Base-by-base conservation (phyloP, 2,888 invertebrate species). In the Drosophila incognita region DNA sequence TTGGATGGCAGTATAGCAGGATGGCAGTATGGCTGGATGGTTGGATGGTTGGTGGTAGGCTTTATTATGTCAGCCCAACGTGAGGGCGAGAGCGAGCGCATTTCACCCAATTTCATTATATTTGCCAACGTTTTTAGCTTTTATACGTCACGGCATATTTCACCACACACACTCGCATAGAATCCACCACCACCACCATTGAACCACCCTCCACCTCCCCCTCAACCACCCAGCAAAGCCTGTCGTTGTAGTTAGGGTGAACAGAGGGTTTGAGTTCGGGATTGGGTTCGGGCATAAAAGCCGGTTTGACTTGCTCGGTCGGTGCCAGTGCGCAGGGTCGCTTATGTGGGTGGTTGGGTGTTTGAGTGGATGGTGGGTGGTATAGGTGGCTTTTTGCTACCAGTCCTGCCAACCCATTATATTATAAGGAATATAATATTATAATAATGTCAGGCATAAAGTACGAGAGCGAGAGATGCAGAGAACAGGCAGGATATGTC, bases 81-180 rank as follows among this genome's bases (percentile, higher is more conserved):
- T 36, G 62, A 54, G 60, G 42, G 68, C 33, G 69, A 69, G 74
- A 69, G 71, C 71, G 74, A 71, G 68, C 71, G 78, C 86, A 86
- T 90, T 90, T 90, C 89, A 91, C 89, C 89, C 89, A 90, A 90
- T 90, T 90, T 90, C 89, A 91, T 91, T 90, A 90, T 90, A 84
- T 89, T 89, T 87, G 79, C 90, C 86, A 89, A 81, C 89, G 86
- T 87, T 89, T 90, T 90, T 87, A 90, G 91, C 90, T 90, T 88
- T 85, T 91, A 82, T 87, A 91, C 89, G 90, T 89, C 90, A 90
- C 87, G 90, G 87, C 87, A 90, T 86, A 89, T 89, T 85, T 85
- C 87, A 86, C 89, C 90, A 81, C 81, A 81, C 86, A 83, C 74
- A 85, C 67, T 66, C 42, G 62, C 61, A 74, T 72, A 66, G 61